A percentile compares a stretch with the other conserved stretches of the same genome.
Conservation (phyloP, 2,888 invertebrate genomes). For the Tiliacea aurago region DNA sequence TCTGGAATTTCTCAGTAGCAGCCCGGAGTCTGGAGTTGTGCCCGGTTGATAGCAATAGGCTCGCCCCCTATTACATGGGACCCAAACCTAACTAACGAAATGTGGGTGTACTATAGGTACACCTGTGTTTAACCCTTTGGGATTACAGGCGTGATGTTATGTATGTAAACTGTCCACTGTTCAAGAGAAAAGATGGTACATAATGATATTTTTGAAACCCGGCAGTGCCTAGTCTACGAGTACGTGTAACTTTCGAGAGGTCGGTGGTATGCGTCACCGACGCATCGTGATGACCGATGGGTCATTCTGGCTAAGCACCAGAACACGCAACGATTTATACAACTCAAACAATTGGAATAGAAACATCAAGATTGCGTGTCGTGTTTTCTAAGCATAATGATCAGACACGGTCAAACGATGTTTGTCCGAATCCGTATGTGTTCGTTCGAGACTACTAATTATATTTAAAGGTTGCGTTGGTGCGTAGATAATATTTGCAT, state of each 20-base stretch:
- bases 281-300: conserved; percentile 53
- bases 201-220: conserved; percentile 36
- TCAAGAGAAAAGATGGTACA: conserved; percentile 13
- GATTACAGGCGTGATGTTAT: no score
- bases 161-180: conserved; percentile 9
- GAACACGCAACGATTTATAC: conserved; percentile 49
- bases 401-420: conserved; percentile 56
- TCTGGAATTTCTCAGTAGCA: no score
- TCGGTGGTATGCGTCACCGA: conserved; percentile 49
- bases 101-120: no score
- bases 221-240: conserved; percentile 24
- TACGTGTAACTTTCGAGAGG: conserved; percentile 60
- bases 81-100: no score
- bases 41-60: no score
- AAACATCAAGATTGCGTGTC: conserved; percentile 64
- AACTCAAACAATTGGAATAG: conserved; percentile 62
- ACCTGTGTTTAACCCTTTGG: no score
- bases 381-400: conserved; percentile 55
- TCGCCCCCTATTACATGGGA: no score
- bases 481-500: conserved; percentile 12
- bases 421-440: conserved; percentile 46
- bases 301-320: conserved; percentile 53
- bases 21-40: no score
- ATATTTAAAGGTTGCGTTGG: conserved; percentile 27
- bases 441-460: conserved; percentile 38